Conservation (phyloP, 1,140 invertebrate genomes). For the Apis cerana region DNA sequence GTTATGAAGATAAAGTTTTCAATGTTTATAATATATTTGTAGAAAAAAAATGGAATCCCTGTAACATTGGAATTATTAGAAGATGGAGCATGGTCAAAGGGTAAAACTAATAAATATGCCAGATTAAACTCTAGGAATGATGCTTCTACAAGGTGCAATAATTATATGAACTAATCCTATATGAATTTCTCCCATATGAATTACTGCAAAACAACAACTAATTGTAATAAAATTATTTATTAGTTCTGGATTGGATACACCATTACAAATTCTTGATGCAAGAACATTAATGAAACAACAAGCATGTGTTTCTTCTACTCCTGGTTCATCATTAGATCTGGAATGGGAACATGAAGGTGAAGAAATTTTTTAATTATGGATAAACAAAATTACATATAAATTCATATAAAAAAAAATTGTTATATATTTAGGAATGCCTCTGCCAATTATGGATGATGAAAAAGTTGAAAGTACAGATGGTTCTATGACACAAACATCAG, state of each 20-base stretch:
- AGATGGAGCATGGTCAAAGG: slow-evolving; percentile 76
- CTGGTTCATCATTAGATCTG: slow-evolving; percentile 82
- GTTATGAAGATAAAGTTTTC: slow-evolving; percentile 1
- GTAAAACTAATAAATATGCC: slow-evolving; percentile 75
- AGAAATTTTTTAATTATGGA: slow-evolving; percentile 6
- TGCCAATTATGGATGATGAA: slow-evolving; percentile 57
- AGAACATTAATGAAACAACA: slow-evolving; percentile 77
- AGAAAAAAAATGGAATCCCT: slow-evolving; percentile 71
- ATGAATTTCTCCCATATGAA: background rate
- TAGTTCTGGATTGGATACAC: slow-evolving; percentile 78
- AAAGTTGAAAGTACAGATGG: slow-evolving; percentile 58
- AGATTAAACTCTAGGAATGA: slow-evolving; percentile 74
- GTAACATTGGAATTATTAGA: slow-evolving; percentile 79
- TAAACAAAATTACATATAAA: background rate
- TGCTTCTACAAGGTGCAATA: slow-evolving; percentile 70
- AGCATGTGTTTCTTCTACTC: slow-evolving; percentile 78
- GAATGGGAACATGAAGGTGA: slow-evolving; percentile 84
- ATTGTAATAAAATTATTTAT: slow-evolving; percentile 25
- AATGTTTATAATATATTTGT: slow-evolving; percentile 27
- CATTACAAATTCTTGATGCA: slow-evolving; percentile 81
- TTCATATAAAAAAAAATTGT: background rate
- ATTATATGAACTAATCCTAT: background rate
- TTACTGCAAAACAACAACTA: background rate
- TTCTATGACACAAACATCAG: slow-evolving; percentile 65
- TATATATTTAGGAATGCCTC: slow-evolving; percentile 60